Percentiles rank a stretch among this genome's conserved stretches.
Conservation (phyloP, 2,888 invertebrate species). For the Tuberolachnus salignus region DNA sequence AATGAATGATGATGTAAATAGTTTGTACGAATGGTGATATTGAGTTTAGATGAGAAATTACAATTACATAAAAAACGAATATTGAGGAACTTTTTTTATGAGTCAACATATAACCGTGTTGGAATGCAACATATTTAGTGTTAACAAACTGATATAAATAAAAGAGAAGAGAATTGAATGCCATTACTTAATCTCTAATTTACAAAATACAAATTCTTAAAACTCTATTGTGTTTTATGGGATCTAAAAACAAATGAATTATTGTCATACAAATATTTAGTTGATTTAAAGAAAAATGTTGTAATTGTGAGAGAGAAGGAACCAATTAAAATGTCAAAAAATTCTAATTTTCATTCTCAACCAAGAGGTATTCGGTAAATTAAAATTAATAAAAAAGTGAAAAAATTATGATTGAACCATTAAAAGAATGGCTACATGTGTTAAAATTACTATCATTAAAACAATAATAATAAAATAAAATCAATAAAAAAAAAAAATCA, state of each 20-base stretch:
- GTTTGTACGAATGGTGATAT: not conserved
- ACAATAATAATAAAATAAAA: slow-evolving; percentile 5
- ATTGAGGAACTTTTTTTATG: slow-evolving; percentile 18
- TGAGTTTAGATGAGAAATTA: not conserved
- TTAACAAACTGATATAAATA: not conserved
- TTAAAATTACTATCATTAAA: not conserved
- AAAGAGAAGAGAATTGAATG: not conserved
- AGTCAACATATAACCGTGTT: slow-evolving; percentile 8
- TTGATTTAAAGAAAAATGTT: not conserved
- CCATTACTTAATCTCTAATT: not conserved
- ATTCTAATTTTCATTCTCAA: not conserved
- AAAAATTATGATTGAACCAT: not conserved
- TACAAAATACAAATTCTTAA: not conserved
- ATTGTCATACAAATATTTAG: not conserved
- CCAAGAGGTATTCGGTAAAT: not conserved
- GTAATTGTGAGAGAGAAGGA: not conserved
- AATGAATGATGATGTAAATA: not conserved
- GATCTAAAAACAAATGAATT: not conserved
- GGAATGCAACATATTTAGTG: slow-evolving; percentile 34
- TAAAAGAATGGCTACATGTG: not conserved
- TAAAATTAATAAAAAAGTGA: slow-evolving; percentile 24
- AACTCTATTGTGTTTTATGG: not conserved
- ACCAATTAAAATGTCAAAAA: not conserved
- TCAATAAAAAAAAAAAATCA: not conserved
- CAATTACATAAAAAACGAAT: not conserved